Conservation (phyloP, 2,113 vertebrate species). For the Aldabrachelys gigantea region DNA sequence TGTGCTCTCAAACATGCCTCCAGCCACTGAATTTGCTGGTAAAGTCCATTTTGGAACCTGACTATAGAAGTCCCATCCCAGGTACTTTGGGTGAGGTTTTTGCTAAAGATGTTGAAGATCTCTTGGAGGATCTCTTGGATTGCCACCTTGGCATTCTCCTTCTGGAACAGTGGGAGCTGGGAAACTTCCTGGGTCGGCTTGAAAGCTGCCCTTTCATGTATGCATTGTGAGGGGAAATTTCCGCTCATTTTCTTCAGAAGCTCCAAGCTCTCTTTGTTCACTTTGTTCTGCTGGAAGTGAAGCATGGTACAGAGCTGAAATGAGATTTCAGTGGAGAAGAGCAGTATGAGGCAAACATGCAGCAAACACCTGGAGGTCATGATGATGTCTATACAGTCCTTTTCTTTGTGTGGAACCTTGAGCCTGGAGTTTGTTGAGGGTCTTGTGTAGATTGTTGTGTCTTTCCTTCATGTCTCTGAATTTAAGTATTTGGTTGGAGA, state of each 20-base stretch:
- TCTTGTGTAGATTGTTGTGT: too few species aligned
- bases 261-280: slow-evolving; percentile 3
- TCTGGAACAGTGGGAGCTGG: not conserved
- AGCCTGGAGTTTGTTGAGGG: too few species aligned
- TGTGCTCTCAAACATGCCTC: not conserved
- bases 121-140: slow-evolving; percentile 59
- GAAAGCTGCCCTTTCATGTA: slow-evolving; percentile 32
- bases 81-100: not conserved
- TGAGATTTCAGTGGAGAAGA: not conserved
- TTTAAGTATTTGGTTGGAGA: too few species aligned
- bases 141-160: not conserved
- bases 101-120: slow-evolving; percentile 24
- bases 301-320: not conserved
- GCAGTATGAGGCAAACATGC: not conserved
- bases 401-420: too few species aligned
- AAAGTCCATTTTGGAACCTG: slow-evolving; percentile 24
- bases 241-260: not conserved
- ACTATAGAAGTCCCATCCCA: not conserved
- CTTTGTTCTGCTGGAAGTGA: not conserved
- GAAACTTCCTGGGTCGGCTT: not conserved
- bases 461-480: too few species aligned
- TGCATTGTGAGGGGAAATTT: not conserved
- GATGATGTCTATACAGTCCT: not conserved
- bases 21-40: slow-evolving; percentile 25
- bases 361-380: not conserved